These are phyloP conservation scores for Neomicropteryx cornuta DNA, from an alignment of 1,140 invertebrate genomes.

Conservation along the genomic window DNA sequence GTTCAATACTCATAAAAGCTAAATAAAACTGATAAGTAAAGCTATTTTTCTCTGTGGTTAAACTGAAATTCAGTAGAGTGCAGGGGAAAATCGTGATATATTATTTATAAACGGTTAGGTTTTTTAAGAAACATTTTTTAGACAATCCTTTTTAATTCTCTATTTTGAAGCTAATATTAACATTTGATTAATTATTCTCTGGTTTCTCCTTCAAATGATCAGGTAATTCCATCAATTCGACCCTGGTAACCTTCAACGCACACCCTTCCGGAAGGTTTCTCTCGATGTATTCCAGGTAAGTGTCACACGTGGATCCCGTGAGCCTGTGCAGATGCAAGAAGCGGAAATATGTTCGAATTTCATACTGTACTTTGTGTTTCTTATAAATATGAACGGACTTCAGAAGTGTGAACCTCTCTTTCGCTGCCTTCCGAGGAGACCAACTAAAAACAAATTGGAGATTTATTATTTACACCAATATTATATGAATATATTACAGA, in stretches of 20 bases:
- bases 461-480: conserved; percentile 1
- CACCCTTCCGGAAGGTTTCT: conserved; percentile 96
- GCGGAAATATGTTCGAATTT: conserved; percentile 85
- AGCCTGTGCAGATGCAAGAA: conserved; percentile 73
- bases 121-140: no score
- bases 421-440: conserved; percentile 56
- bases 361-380: conserved; percentile 93
- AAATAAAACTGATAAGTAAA: no score
- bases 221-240: conserved; percentile 47
- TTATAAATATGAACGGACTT: conserved; percentile 87
- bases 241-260: conserved; percentile 87
- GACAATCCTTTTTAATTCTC: no score
- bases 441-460: conserved; percentile 47
- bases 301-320: conserved; percentile 91
- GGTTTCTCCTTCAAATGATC: no score
- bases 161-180: no score
- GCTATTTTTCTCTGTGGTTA: no score
- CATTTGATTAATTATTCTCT: no score
- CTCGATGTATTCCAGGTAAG: conserved; percentile 93
- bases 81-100: no score
- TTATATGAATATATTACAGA: neutral
- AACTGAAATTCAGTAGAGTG: no score
- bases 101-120: no score
- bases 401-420: conserved; percentile 68
- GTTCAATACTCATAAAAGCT: no score